phyloP scores from a whole-genome alignment of 2,113 vertebrate genomes.

The Halcyon malimbica region DNA sequence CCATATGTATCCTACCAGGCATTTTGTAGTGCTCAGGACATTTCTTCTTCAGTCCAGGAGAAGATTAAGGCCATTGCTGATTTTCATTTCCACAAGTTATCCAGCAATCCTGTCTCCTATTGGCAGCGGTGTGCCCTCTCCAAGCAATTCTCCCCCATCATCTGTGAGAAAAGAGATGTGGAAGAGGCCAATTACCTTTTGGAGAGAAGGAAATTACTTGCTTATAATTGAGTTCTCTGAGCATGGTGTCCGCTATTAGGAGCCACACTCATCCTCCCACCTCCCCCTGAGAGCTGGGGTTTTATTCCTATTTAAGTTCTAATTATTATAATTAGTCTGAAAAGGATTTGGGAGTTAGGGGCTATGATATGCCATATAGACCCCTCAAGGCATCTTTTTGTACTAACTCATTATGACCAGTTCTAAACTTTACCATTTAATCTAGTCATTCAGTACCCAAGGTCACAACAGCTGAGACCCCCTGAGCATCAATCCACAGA shows the following conservation, averaged over 20 bases:
- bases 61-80: background rate
- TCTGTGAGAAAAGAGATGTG: constrained; percentile 56
- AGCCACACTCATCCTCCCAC: constrained; percentile 56
- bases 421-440: constrained; percentile 53
- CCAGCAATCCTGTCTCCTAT: background rate
- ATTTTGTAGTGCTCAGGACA: background rate
- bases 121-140: background rate
- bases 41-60: background rate
- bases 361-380: constrained; percentile 55
- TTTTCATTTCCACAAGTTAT: background rate
- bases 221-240: constrained; percentile 69
- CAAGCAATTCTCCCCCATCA: constrained; percentile 4
- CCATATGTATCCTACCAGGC: background rate
- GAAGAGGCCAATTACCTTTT: constrained; percentile 61
- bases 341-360: constrained; percentile 71
- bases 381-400: constrained; percentile 43
- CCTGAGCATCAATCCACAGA: constrained; percentile 54
- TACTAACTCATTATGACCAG: constrained; percentile 52
- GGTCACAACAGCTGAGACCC: constrained; percentile 43
- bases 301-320: constrained; percentile 67
- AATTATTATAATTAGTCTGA: constrained; percentile 61
- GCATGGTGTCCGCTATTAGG: constrained; percentile 58
- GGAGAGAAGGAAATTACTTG: constrained; percentile 56
- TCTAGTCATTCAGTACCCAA: constrained; percentile 43
- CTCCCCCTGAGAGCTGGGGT: constrained; percentile 47